phyloP scores from a whole-genome alignment of 2,113 vertebrate genomes.

The Capricornis sumatraensis region DNA sequence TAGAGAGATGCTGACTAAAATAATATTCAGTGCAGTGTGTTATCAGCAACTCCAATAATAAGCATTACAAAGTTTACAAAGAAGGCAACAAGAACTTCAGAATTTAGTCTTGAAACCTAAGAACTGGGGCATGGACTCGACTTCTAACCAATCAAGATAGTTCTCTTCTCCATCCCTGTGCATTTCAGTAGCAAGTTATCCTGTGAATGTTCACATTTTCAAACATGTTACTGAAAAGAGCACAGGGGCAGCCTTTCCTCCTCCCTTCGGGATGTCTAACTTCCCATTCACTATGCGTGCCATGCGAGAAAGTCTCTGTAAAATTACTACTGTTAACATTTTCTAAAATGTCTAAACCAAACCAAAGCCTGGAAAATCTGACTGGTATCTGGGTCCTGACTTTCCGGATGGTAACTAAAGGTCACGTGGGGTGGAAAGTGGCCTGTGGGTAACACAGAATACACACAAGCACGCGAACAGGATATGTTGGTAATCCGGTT shows the following conservation, averaged over 20 bases:
- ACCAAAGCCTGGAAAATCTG: conserved; percentile 79
- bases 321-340: conserved; percentile 55
- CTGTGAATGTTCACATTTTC: conserved; percentile 50
- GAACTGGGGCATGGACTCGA: not conserved
- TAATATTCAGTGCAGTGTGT: not conserved
- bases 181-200: conserved; percentile 43
- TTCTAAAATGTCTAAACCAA: conserved; percentile 72
- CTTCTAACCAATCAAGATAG: not conserved
- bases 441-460: conserved; percentile 70
- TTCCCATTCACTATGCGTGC: conserved; percentile 38
- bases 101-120: conserved; percentile 25
- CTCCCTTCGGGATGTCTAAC: not conserved
- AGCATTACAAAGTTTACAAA: not conserved
- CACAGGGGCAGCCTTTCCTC: not conserved
- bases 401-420: conserved; percentile 79
- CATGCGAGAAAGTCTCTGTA: conserved; percentile 53
- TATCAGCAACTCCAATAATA: not conserved
- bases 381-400: conserved; percentile 70
- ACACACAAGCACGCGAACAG: conserved; percentile 58
- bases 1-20: conserved; percentile 17
- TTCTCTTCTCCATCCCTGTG: not conserved
- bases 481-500: conserved; percentile 64
- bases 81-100: not conserved
- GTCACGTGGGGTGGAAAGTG: conserved; percentile 77
- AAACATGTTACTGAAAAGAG: conserved; percentile 54